A percentile compares a stretch with the other conserved stretches of the same genome.
Conservation (phyloP, 2,888 invertebrate species). For the Sarcophaga carnaria region DNA sequence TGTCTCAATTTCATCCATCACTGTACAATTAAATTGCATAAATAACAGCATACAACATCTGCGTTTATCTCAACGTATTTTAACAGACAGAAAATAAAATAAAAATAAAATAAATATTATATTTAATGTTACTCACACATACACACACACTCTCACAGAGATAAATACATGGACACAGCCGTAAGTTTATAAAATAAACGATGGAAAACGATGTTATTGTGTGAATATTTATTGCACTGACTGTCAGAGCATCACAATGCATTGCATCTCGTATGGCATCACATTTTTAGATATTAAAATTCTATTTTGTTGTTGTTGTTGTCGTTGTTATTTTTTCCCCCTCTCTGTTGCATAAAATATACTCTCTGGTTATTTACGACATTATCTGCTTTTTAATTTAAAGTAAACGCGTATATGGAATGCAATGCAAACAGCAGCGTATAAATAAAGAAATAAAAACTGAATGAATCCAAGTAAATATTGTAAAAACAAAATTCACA, state of each 20-base stretch:
- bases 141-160: background rate
- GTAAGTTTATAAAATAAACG: conserved; percentile 24
- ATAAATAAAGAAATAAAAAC: no score
- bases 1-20: background rate
- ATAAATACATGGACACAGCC: no score
- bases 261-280: background rate
- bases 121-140: conserved; percentile 7
- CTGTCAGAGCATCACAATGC: background rate
- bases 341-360: no score
- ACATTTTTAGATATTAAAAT: conserved; percentile 17
- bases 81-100: conserved; percentile 10
- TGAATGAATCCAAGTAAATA: no score
- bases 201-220: conserved; percentile 37
- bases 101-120: conserved; percentile 26
- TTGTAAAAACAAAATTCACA: no score
- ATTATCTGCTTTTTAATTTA: no score
- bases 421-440: no score
- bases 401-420: no score
- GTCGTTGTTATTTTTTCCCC: no score
- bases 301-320: background rate
- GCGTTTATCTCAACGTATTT: background rate
- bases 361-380: no score
- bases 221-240: conserved; percentile 46
- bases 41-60: conserved; percentile 3
- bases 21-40: background rate